Evolutionary conservation across 2,113 vertebrate species (phyloP).

Genomic region (Danio rerio): DNA sequence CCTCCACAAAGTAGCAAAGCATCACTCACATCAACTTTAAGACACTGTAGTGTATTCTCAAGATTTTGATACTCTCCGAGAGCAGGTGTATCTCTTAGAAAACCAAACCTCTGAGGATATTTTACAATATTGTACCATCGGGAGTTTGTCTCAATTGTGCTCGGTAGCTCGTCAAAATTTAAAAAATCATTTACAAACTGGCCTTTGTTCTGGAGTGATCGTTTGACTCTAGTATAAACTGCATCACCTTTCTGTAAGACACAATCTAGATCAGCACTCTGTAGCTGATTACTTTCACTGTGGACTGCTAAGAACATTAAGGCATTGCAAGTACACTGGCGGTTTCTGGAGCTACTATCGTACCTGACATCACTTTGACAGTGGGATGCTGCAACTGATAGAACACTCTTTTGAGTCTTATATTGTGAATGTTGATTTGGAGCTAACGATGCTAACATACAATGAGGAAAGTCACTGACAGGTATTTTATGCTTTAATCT

Average conservation of each 20-base stretch:
- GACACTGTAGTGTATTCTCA: not conserved
- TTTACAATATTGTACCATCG: not conserved
- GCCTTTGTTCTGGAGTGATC: not conserved
- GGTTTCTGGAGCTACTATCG: not conserved
- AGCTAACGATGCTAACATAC: no score
- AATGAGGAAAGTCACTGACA: no score
- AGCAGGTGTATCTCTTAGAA: not conserved
- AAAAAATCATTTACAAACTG: not conserved
- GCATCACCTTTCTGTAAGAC: constrained; percentile 22
- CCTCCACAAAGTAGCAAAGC: not conserved
- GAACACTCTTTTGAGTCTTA: not conserved
- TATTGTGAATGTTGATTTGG: no score
- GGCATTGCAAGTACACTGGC: constrained; percentile 30
- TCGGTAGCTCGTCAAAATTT: constrained; percentile 17
- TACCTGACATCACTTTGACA: constrained; percentile 7
- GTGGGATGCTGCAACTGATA: constrained; percentile 1
- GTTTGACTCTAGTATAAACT: not conserved
- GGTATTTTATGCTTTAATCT: no score
- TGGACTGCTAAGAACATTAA: constrained; percentile 13
- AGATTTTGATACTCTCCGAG: not conserved
- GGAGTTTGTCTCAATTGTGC: not conserved
- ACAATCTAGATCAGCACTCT: not conserved
- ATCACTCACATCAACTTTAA: not conserved
- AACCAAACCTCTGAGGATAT: constrained; percentile 3
- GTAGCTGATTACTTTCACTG: not conserved